These are phyloP conservation scores for Proterorhinus semilunaris DNA, from an alignment of 2,113 vertebrate genomes.

Conservation along the genomic window DNA sequence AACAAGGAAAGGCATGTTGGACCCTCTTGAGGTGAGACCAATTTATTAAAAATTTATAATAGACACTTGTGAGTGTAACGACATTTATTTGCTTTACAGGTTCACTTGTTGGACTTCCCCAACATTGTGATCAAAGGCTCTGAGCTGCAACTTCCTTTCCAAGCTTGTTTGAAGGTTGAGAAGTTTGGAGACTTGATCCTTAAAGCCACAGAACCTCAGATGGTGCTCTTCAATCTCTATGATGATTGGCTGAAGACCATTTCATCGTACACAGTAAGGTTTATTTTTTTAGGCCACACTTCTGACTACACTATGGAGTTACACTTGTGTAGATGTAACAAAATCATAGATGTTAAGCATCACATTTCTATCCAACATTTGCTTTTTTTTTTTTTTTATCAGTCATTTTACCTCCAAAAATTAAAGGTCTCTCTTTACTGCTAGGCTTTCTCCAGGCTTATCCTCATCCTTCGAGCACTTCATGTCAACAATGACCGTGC, in stretches of 20 bases:
- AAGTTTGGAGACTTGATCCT: slow-evolving; percentile 98
- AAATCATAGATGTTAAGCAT: too few relatives aligned
- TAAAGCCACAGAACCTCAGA: slow-evolving; percentile 98
- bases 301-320: not conserved
- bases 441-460: slow-evolving; percentile 98
- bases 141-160: slow-evolving; percentile 96
- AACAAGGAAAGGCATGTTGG: slow-evolving; percentile 97
- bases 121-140: slow-evolving; percentile 99
- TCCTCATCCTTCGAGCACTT: slow-evolving; percentile 93
- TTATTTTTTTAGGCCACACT: not conserved
- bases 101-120: slow-evolving; percentile 98
- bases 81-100: slow-evolving; percentile 69
- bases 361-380: too few relatives aligned
- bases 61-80: too few relatives aligned
- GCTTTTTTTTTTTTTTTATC: too few relatives aligned
- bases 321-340: too few relatives aligned
- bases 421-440: slow-evolving; percentile 5
- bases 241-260: slow-evolving; percentile 99
- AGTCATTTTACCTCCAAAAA: not conserved
- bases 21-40: slow-evolving; percentile 89
- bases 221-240: slow-evolving; percentile 99
- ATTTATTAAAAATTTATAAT: not conserved
- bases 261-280: slow-evolving; percentile 92
- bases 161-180: slow-evolving; percentile 98
- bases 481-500: slow-evolving; percentile 98